Percentiles rank a stretch among this genome's conserved stretches.
Conservation (phyloP, 2,888 invertebrate genomes). For the Carabus problematicus region DNA sequence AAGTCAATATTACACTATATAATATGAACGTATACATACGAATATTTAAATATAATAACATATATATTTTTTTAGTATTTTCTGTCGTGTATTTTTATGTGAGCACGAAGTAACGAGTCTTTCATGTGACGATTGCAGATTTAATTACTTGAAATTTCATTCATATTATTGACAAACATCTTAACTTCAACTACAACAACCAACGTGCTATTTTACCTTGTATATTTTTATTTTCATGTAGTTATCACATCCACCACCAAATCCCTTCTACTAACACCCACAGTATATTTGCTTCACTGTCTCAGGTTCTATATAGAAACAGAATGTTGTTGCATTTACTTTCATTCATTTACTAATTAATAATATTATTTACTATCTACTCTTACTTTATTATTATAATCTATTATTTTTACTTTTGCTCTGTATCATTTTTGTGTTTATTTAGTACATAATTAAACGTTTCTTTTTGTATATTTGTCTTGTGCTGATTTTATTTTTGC, state of each 20-base stretch:
- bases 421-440: slow-evolving; percentile 30
- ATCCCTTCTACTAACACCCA: background rate
- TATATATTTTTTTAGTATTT: slow-evolving; percentile 43
- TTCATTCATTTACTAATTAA: slow-evolving; percentile 25
- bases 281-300: slow-evolving; percentile 26
- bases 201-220: slow-evolving; percentile 33
- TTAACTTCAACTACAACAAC: slow-evolving; percentile 12
- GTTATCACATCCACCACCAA: background rate
- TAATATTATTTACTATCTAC: slow-evolving; percentile 30
- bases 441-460: background rate
- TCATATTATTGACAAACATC: slow-evolving; percentile 16
- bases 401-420: too few species aligned
- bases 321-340: slow-evolving; percentile 41
- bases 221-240: background rate
- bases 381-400: slow-evolving; percentile 20
- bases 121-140: slow-evolving; percentile 34
- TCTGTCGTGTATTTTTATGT: slow-evolving; percentile 43
- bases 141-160: slow-evolving; percentile 37
- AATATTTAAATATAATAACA: slow-evolving; percentile 44
- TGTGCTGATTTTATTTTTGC: too few species aligned
- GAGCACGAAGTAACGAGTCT: slow-evolving; percentile 39
- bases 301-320: slow-evolving; percentile 35
- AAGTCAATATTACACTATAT: slow-evolving; percentile 68
- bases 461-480: background rate
- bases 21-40: slow-evolving; percentile 51